Base-by-base conservation (phyloP, 2,797 vertebrate genomes). In the Myripristis murdjan region DNA sequence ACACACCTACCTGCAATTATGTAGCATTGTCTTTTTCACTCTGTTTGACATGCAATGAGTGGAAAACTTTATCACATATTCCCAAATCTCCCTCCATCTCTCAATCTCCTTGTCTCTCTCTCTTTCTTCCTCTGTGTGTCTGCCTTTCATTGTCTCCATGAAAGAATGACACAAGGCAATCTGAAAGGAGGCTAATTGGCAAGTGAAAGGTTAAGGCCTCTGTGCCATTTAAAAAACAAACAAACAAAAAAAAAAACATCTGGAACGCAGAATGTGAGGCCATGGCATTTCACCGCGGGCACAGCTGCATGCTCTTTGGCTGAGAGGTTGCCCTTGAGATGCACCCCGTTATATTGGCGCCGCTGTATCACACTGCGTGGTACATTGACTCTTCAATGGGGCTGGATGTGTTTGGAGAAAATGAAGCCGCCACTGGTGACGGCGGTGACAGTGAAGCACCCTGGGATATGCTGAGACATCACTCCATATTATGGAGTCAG, bases 341-440 rank as follows among this genome's bases (percentile, higher is more conserved):
- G 74, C 69, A 64, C 65, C 69, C 72, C 37, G 76, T 84, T 84
- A 83, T 66, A 71, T 61, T 43, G 1, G 26, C 74, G 37, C 79
- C 78, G 82, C 79, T 84, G 85, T 31, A 58, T 56, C 2, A 16
- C 4, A 10, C 67, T 51, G 62, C 6, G 61, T 61, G 84, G 37
- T 73, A 86, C 85, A 80, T 76, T 84, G 79, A 64, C 51, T 73
- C 67, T 74, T 72, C 82, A 87, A 83, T 83, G 83, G 75, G 71
- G 66, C 76, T 57, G 67, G 72, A 57, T 74, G 81, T 67, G 73
- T 86, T 63, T 60, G 62, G 61, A 68, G 86, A 77, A 81, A 83
- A 88, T 77, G 62, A 86, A 89, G 79, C 70, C 1, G 10, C 67
- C 73, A 70, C 70, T 73, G 70, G 71, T 69, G 70, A 86, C 66